Percentiles rank a stretch among this genome's conserved stretches.
Evolutionary conservation across 2,888 invertebrate genomes (phyloP).

Genomic region (Melanophora roralis): DNA sequence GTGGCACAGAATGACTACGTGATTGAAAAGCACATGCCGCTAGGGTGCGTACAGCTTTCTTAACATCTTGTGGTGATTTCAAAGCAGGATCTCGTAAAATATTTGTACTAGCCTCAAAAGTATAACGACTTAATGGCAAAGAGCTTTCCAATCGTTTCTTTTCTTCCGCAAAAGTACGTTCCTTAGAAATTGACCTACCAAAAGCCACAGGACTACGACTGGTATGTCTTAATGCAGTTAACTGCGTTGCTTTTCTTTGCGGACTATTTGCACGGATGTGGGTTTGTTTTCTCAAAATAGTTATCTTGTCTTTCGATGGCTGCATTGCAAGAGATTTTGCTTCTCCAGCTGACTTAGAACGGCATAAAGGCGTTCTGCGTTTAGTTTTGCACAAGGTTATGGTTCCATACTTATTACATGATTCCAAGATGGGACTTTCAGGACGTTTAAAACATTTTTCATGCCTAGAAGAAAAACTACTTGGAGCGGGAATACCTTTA

Average conservation of each 20-base stretch:
- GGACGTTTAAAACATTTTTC: conserved; percentile 75
- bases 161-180: conserved; percentile 80
- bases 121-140: conserved; percentile 71
- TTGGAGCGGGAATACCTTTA: conserved; percentile 43
- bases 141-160: conserved; percentile 78
- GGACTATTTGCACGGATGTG: conserved; percentile 74
- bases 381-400: conserved; percentile 75
- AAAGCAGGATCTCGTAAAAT: conserved; percentile 79
- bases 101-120: conserved; percentile 76
- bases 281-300: conserved; percentile 69
- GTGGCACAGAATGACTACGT: conserved; percentile 75
- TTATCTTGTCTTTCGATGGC: conserved; percentile 59
- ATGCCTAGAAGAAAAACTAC: conserved; percentile 64
- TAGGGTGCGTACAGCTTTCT: conserved; percentile 77
- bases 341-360: conserved; percentile 76
- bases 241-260: conserved; percentile 15
- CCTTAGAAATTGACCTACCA: conserved; percentile 78
- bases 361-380: conserved; percentile 65
- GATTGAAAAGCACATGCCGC: conserved; percentile 70
- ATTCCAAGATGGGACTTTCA: conserved; percentile 67
- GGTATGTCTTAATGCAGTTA: conserved; percentile 69
- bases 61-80: conserved; percentile 80
- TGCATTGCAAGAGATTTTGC: conserved; percentile 68
- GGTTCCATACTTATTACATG: conserved; percentile 72
- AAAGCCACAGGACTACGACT: conserved; percentile 77